These are phyloP conservation scores for Neria commutata DNA, from an alignment of 2,888 invertebrate genomes.

Conservation along the genomic window DNA sequence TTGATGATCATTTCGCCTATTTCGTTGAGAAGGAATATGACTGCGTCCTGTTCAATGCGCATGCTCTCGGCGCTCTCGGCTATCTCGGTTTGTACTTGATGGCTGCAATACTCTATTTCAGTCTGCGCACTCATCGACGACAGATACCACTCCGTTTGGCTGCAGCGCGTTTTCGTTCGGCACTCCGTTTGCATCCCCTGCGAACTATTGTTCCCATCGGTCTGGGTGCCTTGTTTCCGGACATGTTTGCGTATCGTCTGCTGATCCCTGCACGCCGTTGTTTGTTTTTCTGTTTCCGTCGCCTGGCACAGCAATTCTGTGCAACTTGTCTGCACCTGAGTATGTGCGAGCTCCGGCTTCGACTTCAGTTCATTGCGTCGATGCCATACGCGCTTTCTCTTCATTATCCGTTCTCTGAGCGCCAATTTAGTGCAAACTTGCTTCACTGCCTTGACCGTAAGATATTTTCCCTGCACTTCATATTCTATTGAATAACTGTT, in stretches of 20 bases:
- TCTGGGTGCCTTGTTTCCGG: neutral
- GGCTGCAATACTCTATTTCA: neutral
- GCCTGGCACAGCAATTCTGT: neutral
- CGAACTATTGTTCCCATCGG: neutral
- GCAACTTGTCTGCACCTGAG: too few species aligned
- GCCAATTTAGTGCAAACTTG: too few species aligned
- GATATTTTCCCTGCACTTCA: too few species aligned
- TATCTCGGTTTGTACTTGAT: neutral
- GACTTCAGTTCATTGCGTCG: too few species aligned
- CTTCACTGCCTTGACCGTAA: too few species aligned
- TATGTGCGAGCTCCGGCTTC: too few species aligned
- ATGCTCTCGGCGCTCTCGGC: neutral
- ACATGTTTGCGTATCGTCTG: too few species aligned
- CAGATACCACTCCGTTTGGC: neutral
- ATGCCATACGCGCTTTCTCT: too few species aligned
- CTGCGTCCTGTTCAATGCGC: slow-evolving; percentile 23
- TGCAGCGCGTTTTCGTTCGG: neutral
- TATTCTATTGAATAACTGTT: too few species aligned
- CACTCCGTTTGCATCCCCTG: neutral
- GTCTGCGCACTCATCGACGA: neutral
- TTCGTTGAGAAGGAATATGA: slow-evolving; percentile 36
- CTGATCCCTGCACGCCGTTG: too few species aligned
- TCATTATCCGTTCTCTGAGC: too few species aligned
- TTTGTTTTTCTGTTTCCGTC: neutral
- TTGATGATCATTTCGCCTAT: slow-evolving; percentile 36